Base-by-base conservation (phyloP, 2,113 vertebrate genomes). In the Lepidothrix coronata region DNA sequence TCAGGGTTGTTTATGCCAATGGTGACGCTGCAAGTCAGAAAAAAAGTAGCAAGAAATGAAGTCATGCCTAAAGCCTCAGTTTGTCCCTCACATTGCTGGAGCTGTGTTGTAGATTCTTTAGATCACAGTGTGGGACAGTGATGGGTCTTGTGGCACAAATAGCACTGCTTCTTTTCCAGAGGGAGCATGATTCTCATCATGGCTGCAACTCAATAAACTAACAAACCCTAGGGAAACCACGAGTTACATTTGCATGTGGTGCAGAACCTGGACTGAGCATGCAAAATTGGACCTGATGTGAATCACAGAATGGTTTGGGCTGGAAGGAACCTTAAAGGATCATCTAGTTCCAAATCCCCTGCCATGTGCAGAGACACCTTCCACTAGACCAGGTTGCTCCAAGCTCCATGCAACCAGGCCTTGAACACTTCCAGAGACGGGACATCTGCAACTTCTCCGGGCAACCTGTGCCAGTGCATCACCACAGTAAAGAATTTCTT, bases 11-110 rank as follows among this genome's bases (percentile, higher is more conserved):
- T 92, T 95, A 91, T 95, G 96, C 95, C 96, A 97, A 72, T 21
- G 70, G 92, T 97, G 96, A 97, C 88, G 77, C 93, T 96, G 96
- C 96, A 96, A 96, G 73, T 95, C 92, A 93, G 91, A 17, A 59
- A 91, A 92, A 91, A 85, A 74, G 22, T 44, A 68, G 51, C 57
- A 61, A 96, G 85, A 94, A 89, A 72, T 89, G 86, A 93, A 92
- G 76, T 95, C 37, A 92, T 81, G n/a, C 80, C 85, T 84, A 54
- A 85, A 68, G 58, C n/a, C 37, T 5, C 2, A 49, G 27, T 92
- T 95, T 92, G 46, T 95, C 83, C 92, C 49, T 83, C 58, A 8
- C 1, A 1, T 35, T 87, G 46, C 68, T 85, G 76, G 52, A 85
- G 9, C 51, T 76, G 35, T 22, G n/a, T 41, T 91, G 33, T 54